Percentiles rank a stretch among this genome's conserved stretches.
Conservation (phyloP, 2,888 invertebrate species). For the Ecdyonurus torrentis region DNA sequence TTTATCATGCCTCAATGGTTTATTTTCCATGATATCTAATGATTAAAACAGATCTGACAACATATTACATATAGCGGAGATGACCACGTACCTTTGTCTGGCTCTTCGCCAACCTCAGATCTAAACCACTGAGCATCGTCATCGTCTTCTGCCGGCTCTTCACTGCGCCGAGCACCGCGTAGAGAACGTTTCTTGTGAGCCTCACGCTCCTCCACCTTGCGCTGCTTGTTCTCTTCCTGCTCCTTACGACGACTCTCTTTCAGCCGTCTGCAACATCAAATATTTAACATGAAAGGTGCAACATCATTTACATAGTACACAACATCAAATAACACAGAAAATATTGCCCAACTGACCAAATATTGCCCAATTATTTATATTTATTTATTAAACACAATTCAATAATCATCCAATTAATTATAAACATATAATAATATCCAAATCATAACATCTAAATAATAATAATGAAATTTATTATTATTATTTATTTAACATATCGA, state of each 20-base stretch:
- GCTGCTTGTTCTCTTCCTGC: conserved; percentile 50
- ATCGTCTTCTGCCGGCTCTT: conserved; percentile 27
- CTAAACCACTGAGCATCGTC: conserved; percentile 71
- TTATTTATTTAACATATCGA: too few species aligned
- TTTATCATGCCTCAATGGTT: too few species aligned
- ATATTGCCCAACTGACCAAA: conserved; percentile 4
- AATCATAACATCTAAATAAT: too few species aligned
- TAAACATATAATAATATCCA: too few species aligned
- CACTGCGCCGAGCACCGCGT: conserved; percentile 37
- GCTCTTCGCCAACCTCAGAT: conserved; percentile 75
- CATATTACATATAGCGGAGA: too few species aligned
- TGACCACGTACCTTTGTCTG: conserved; percentile 54
- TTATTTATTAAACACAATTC: too few species aligned
- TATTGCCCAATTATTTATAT: too few species aligned
- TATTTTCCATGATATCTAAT: too few species aligned
- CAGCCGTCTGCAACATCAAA: conserved; percentile 32
- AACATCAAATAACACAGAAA: conserved; percentile 11
- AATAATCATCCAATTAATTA: too few species aligned
- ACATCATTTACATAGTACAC: conserved; percentile 9
- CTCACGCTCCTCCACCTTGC: conserved; percentile 45
- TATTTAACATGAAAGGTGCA: conserved; percentile 4
- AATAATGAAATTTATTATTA: too few species aligned
- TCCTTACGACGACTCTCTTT: conserved; percentile 61
- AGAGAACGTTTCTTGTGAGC: conserved; percentile 47
- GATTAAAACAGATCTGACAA: too few species aligned